Evolutionary conservation across 1,140 invertebrate genomes (phyloP).

Genomic region (Melanaphis sacchari): DNA sequence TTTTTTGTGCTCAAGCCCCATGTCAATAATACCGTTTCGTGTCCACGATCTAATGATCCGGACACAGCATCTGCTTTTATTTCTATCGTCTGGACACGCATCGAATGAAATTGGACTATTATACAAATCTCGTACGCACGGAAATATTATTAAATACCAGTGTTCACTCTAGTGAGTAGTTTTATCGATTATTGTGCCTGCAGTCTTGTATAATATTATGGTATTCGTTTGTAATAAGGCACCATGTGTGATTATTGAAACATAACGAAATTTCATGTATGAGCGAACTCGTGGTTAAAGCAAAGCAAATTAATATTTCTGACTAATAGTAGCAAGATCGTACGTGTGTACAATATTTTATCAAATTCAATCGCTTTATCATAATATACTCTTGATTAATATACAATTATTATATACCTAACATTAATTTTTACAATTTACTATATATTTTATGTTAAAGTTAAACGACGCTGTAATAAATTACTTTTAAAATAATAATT

Average conservation of each 20-base stretch:
- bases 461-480: not conserved
- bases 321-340: not conserved
- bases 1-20: constrained; percentile 50
- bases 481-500: not conserved
- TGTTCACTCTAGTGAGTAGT: constrained; percentile 56
- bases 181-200: constrained; percentile 14
- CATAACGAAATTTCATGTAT: constrained; percentile 57
- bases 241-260: constrained; percentile 56
- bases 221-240: constrained; percentile 39
- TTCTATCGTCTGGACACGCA: constrained; percentile 48
- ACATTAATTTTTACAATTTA: not conserved
- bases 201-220: constrained; percentile 46
- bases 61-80: constrained; percentile 54
- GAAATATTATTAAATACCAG: constrained; percentile 44
- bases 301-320: constrained; percentile 53
- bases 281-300: constrained; percentile 50
- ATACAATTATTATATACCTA: not conserved
- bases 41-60: constrained; percentile 52
- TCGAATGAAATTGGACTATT: constrained; percentile 47
- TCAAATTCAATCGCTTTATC: not conserved
- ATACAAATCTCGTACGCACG: constrained; percentile 21
- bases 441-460: not conserved
- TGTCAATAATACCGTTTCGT: constrained; percentile 54
- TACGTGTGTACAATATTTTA: not conserved
- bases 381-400: not conserved